A percentile compares a stretch with the other conserved stretches of the same genome.
Conservation (phyloP, 2,113 vertebrate genomes). For the Peromyscus leucopus region DNA sequence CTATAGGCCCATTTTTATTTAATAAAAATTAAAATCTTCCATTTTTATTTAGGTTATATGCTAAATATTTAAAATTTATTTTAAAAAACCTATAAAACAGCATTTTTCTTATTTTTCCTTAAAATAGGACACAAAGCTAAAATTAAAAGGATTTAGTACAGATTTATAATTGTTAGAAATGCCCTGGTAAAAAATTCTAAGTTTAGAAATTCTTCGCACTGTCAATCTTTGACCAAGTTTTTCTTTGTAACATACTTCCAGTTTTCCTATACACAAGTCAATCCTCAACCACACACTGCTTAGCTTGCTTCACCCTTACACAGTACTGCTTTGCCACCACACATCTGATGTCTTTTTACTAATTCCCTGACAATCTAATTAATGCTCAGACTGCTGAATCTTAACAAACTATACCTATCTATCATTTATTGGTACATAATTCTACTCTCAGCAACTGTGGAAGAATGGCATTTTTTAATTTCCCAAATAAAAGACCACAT, state of each 20-base stretch:
- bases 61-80: conserved; percentile 50
- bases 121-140: conserved; percentile 9
- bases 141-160: neutral
- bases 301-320: neutral
- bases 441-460: conserved; percentile 5
- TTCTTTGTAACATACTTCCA: neutral
- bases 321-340: neutral
- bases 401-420: neutral
- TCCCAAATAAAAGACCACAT: conserved; percentile 8
- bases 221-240: neutral
- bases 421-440: neutral
- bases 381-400: neutral
- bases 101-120: conserved; percentile 25
- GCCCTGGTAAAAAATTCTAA: neutral
- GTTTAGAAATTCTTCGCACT: neutral
- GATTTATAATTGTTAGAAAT: neutral
- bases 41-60: conserved; percentile 11
- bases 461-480: conserved; percentile 18
- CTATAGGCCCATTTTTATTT: conserved; percentile 17
- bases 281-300: neutral
- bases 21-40: conserved; percentile 43
- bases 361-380: neutral
- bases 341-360: neutral
- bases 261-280: neutral
- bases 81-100: neutral